Base-by-base conservation (phyloP, 2,113 vertebrate species). In the Ictalurus punctatus region DNA sequence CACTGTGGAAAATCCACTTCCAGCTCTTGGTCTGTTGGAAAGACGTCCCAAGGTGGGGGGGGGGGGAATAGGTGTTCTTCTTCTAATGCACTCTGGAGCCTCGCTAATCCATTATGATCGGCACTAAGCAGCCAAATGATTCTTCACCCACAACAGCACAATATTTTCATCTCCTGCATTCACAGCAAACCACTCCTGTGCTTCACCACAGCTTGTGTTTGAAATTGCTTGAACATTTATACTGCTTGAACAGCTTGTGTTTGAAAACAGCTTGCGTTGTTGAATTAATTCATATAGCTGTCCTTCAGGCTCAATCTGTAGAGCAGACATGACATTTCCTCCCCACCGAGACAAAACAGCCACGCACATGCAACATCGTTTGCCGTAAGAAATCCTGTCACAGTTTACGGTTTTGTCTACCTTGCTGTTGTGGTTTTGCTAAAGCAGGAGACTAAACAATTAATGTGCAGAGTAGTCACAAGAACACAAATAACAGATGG, bases 1-100 rank as follows among this genome's bases (percentile, higher is more conserved):
- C 61, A 85, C 80, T 90, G 93, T 84, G 34, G 92, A 94, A 92
- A 91, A 63, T 84, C 58, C 40, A 40, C 40, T 34, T 54, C 56
- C 56, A 85, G 76, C 67, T 67, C 10, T 85, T n/a, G 23, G 44
- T 44, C 12, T 65, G 37, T 65, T 83, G 58, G 86, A 30, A 83
- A 78, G 30, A 83, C 16, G 63, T 25, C 23, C 61, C 10, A 48
- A 2, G 67, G 69, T 91, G 76, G 85, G 10, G 6, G 17, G n/a
- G n/a, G n/a, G n/a, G n/a, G n/a, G n/a, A n/a, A n/a, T n/a, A n/a
- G n/a, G 25, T 52, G 27, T 76, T 79, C n/a, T 58, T 74, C 59
- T 44, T 61, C 40, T 76, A 88, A 83, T 73, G 80, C 40, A 90
- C n/a, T 37, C 27, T 54, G 61, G 40, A 87, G 59, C 25, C 17